Base-by-base conservation (phyloP, 2,113 vertebrate species). In the Sylvietta virens region DNA sequence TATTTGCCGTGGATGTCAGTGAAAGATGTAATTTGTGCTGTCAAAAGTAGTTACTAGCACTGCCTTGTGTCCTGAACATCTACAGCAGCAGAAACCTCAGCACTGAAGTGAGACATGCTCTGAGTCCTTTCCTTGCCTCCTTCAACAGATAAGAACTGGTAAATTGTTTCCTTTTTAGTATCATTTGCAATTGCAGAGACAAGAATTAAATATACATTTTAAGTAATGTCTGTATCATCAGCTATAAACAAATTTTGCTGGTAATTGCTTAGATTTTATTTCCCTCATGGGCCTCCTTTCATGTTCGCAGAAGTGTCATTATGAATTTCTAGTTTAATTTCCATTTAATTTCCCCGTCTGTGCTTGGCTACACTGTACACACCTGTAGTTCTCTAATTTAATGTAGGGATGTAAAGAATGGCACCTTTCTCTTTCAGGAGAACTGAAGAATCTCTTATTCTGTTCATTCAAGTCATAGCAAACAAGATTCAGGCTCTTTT, bases 301-400 rank as follows among this genome's bases (percentile, higher is more conserved):
- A 64, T 60, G 51, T 88, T 74, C 64, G 53, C 80, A 60, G 79
- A 94, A 93, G 57, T 85, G 48, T 83, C 60, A 56, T 80, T 70
- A 83, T 66, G 60, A 86, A 78, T 81, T 90, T 86, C 67, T 86
- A 26, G 50, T 83, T 93, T 93, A 96, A 91, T 95, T 90, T 95
- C 51, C 39, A 73, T 92, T 83, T 92, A 70, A 86, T 97, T 86
- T 96, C 93, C 56, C 72, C 78, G 39, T 78, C 44, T 80, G 88
- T 94, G 66, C 50, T 67, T 95, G 64, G 33, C 50, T 66, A 50
- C 37, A 13, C 37, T 57, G 17, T n/a, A 62, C 24, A 81, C 27
- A 90, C 85, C 65, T 93, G 31, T 77, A 85, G 42, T 60, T 72
- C 28, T 61, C 28, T 80, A 30, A 73, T 81, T 82, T 80, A 82